These are phyloP conservation scores for Trimorus sp. DNA, from an alignment of 2,888 invertebrate genomes.

Conservation along the genomic window DNA sequence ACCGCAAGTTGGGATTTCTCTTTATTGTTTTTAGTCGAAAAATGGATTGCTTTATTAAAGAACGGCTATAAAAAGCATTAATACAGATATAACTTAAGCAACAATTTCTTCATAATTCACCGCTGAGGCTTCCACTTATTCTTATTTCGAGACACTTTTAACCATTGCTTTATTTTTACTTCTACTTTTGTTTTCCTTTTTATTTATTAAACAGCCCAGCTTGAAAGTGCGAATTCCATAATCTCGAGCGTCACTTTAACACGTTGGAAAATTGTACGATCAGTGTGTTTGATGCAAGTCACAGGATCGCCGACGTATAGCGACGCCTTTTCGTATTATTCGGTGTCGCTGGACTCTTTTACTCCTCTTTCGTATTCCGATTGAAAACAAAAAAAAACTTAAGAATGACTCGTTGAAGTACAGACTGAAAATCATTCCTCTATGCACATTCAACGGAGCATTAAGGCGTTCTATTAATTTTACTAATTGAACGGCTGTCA, in stretches of 20 bases:
- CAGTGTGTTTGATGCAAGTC: background rate
- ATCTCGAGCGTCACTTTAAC: background rate
- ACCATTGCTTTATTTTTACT: background rate
- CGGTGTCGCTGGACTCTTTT: constrained; percentile 18
- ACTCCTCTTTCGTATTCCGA: constrained; percentile 7
- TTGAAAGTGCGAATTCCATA: background rate
- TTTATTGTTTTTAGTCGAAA: too few relatives aligned
- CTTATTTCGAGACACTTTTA: too few relatives aligned
- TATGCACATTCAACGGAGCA: background rate
- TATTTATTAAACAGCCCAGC: background rate
- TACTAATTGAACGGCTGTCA: constrained; percentile 1
- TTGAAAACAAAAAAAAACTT: background rate
- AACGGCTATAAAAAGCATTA: too few relatives aligned
- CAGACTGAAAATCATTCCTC: background rate
- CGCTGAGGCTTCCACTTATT: too few relatives aligned
- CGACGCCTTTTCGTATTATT: constrained; percentile 18
- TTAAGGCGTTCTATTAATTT: background rate
- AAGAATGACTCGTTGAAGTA: constrained; percentile 4
- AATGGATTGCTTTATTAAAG: too few relatives aligned
- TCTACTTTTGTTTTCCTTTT: background rate
- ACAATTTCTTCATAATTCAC: too few relatives aligned
- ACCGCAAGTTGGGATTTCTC: too few relatives aligned
- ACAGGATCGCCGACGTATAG: constrained; percentile 14
- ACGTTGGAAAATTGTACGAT: background rate
- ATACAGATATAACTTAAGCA: too few relatives aligned